Base-by-base conservation (phyloP, 2,888 invertebrate species). In the Stomorhina lunata region DNA sequence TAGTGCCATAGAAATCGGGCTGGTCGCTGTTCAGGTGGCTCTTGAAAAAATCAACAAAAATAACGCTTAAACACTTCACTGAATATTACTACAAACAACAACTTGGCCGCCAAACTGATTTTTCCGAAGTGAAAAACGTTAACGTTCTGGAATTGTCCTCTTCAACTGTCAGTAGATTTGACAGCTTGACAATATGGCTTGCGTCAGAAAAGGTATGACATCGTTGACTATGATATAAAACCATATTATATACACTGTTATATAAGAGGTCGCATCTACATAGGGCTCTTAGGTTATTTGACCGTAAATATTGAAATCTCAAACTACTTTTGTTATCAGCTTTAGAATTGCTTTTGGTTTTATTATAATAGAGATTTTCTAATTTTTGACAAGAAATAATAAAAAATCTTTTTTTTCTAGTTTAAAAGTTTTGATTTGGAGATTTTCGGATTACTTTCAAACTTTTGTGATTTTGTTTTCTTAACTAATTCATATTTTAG, bases 211-310 rank as follows among this genome's bases (percentile, higher is more conserved):
- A 2, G 99, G 99, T 86, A 99, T 93, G 86, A 97, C 94, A 91
- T 98, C 98, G 94, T 98, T 97, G 87, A 98, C 95, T 84, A 98
- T 93, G 87, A 99, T 93, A 92, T 99, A 98, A 92, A 98, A 93
- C 96, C 98, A 98, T 90, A 97, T 95, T 84, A 98, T 96, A 92
- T 99, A 99, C 48, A 98, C 93, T 43, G 94, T 94, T 79, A 96
- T 94, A 92, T 98, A 98, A 0, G 93, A 90, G 17, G 92, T 90
- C 69, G 96, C 86, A 45, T 87, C 84, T 15, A 85, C 85, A 72
- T 90, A 90, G 20, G 82, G 79, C 87, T 87, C 5, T 73, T 61
- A 69, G 34, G n/a, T 45, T 10, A 66, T 37, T 2, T 73, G 69
- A 1, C 57, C 55, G 20, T 76, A 66, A 22, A 45, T 61, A n/a